These are phyloP conservation scores for Nerophis lumbriciformis DNA, from an alignment of 2,113 vertebrate genomes.

Conservation along the genomic window DNA sequence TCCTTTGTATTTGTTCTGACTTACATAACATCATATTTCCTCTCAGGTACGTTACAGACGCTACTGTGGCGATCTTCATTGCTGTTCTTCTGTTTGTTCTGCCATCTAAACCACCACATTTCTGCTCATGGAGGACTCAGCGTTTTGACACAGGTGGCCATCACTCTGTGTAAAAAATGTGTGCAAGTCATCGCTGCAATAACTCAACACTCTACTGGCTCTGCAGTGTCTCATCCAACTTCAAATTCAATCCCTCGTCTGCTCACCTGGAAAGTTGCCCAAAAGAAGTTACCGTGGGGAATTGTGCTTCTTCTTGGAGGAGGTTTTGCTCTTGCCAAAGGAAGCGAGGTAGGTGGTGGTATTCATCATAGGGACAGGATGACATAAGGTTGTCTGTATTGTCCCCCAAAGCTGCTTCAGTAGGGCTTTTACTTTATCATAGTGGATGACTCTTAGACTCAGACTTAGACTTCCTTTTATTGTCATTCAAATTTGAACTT, in stretches of 20 bases:
- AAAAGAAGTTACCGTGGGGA: slow-evolving; percentile 90
- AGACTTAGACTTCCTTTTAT: too few relatives aligned
- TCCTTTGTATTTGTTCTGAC: not conserved
- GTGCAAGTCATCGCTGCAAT: not conserved
- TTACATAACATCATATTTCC: not conserved
- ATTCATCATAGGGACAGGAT: not conserved
- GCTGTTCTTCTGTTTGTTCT: slow-evolving; percentile 84
- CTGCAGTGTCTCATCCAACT: slow-evolving; percentile 38
- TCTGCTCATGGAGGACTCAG: slow-evolving; percentile 57
- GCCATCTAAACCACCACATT: slow-evolving; percentile 79
- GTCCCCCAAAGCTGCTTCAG: too few relatives aligned
- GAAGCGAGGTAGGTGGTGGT: slow-evolving; percentile 80
- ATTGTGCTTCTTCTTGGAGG: slow-evolving; percentile 93
- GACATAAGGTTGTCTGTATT: not conserved
- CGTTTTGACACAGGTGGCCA: slow-evolving; percentile 57
- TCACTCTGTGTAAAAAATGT: not conserved
- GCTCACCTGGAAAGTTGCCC: slow-evolving; percentile 84
- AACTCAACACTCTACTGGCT: slow-evolving; percentile 10
- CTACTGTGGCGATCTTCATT: slow-evolving; percentile 81
- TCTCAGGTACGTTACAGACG: slow-evolving; percentile 82
- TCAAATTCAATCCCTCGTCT: slow-evolving; percentile 59
- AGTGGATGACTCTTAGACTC: too few relatives aligned
- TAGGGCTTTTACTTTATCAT: too few relatives aligned
- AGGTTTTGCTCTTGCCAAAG: slow-evolving; percentile 94
- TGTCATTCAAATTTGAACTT: too few relatives aligned